Percentiles rank a stretch among this genome's conserved stretches.
These are phyloP conservation scores for Oncorhynchus gorbuscha DNA, from an alignment of 2,113 vertebrate species.

Conservation along the genomic window DNA sequence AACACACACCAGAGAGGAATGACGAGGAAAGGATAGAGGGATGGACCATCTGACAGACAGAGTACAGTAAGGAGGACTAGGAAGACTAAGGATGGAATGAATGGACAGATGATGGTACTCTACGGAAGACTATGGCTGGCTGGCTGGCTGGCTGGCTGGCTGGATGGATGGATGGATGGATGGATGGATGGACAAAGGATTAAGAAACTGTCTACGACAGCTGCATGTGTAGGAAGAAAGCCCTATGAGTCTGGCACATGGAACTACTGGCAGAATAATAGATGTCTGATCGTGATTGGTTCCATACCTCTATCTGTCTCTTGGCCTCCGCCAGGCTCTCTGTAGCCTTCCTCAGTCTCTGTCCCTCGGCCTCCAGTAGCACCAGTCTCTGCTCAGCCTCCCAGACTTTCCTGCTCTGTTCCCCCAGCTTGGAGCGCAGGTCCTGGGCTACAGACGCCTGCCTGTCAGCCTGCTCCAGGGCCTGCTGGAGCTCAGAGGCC, in stretches of 20 bases:
- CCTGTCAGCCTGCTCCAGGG: slow-evolving; percentile 65
- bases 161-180: too few species aligned
- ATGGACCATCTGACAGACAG: not conserved
- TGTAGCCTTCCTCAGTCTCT: slow-evolving; percentile 64
- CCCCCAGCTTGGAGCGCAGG: slow-evolving; percentile 64
- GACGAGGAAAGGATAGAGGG: not conserved
- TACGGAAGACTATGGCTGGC: too few species aligned
- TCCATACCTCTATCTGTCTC: slow-evolving; percentile 73
- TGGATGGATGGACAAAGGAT: too few species aligned
- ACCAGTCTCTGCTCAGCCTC: slow-evolving; percentile 71
- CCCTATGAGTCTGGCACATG: too few species aligned
- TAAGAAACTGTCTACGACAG: too few species aligned
- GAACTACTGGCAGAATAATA: too few species aligned
- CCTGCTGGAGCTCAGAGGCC: slow-evolving; percentile 55
- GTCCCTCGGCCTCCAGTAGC: slow-evolving; percentile 66
- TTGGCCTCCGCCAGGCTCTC: slow-evolving; percentile 73
- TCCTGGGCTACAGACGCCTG: slow-evolving; percentile 62
- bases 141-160: too few species aligned
- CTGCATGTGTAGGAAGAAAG: too few species aligned
- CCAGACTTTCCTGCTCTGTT: slow-evolving; percentile 67
- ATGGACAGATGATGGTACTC: too few species aligned
- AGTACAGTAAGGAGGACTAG: not conserved
- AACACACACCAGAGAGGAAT: not conserved
- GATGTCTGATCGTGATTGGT: not conserved
- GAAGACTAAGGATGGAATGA: too few species aligned